phyloP scores from a whole-genome alignment of 2,888 invertebrate genomes.

The Habroteleia sp. region DNA sequence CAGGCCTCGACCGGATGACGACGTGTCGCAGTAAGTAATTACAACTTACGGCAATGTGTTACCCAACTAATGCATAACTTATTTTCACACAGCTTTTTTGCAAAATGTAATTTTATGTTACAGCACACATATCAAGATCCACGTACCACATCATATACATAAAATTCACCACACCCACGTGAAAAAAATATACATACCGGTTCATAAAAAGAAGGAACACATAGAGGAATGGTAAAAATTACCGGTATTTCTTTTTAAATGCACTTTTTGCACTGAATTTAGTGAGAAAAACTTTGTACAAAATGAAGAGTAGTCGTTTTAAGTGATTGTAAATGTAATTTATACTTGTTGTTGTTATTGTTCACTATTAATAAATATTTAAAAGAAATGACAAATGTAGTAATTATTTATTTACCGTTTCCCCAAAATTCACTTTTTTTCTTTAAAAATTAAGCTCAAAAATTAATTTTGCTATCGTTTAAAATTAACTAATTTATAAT shows the following conservation, averaged over 20 bases:
- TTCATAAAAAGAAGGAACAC: conserved; percentile 66
- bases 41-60: too few species aligned
- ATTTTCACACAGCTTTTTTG: too few species aligned
- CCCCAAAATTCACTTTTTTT: too few species aligned
- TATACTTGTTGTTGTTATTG: conserved; percentile 21
- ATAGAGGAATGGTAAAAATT: conserved; percentile 12
- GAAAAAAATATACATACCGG: conserved; percentile 75
- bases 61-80: too few species aligned
- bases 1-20: conserved; percentile 46
- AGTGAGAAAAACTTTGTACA: too few species aligned
- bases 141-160: conserved; percentile 74
- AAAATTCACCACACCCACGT: conserved; percentile 75
- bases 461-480: too few species aligned
- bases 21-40: conserved; percentile 40
- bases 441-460: too few species aligned
- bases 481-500: too few species aligned
- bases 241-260: not conserved
- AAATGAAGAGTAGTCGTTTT: conserved; percentile 9
- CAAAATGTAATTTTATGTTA: conserved; percentile 50
- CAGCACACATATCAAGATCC: conserved; percentile 76
- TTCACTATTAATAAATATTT: conserved; percentile 35
- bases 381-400: too few species aligned
- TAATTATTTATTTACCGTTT: too few species aligned
- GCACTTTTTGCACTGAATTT: conserved; percentile 11
- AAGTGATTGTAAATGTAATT: conserved; percentile 24